These are phyloP conservation scores for Scaptomyza polygonia DNA, from an alignment of 2,888 invertebrate genomes.

Conservation along the genomic window DNA sequence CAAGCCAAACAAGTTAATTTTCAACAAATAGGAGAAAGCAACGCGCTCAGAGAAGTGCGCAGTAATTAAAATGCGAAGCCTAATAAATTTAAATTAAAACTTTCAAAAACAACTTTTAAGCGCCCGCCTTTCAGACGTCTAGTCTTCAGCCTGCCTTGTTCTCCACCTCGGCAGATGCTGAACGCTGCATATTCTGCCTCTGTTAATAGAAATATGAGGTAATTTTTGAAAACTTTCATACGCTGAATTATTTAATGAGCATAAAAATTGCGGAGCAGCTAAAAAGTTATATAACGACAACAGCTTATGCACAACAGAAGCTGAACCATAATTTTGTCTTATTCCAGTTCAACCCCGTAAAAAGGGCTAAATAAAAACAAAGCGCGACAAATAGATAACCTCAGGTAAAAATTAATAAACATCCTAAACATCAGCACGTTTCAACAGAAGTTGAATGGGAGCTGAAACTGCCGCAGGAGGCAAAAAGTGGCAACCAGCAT, in stretches of 20 bases:
- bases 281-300: slow-evolving; percentile 27
- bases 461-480: slow-evolving; percentile 40
- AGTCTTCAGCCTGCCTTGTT: slow-evolving; percentile 3
- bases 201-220: background rate
- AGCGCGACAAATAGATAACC: slow-evolving; percentile 79
- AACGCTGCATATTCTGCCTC: background rate
- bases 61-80: slow-evolving; percentile 79
- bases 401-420: slow-evolving; percentile 80
- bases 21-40: background rate
- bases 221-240: slow-evolving; percentile 54
- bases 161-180: slow-evolving; percentile 16
- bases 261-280: slow-evolving; percentile 68
- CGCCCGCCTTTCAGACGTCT: slow-evolving; percentile 48
- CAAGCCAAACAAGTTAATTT: background rate
- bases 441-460: slow-evolving; percentile 5
- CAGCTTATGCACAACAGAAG: slow-evolving; percentile 9
- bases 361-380: slow-evolving; percentile 61
- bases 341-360: slow-evolving; percentile 55
- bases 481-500: slow-evolving; percentile 12
- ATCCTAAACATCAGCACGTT: slow-evolving; percentile 48
- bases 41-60: slow-evolving; percentile 48
- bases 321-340: slow-evolving; percentile 18
- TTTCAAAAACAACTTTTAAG: slow-evolving; percentile 75
- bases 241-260: slow-evolving; percentile 76
- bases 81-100: slow-evolving; percentile 78